phyloP scores from a whole-genome alignment of 2,113 vertebrate species.

The Pongo abelii region DNA sequence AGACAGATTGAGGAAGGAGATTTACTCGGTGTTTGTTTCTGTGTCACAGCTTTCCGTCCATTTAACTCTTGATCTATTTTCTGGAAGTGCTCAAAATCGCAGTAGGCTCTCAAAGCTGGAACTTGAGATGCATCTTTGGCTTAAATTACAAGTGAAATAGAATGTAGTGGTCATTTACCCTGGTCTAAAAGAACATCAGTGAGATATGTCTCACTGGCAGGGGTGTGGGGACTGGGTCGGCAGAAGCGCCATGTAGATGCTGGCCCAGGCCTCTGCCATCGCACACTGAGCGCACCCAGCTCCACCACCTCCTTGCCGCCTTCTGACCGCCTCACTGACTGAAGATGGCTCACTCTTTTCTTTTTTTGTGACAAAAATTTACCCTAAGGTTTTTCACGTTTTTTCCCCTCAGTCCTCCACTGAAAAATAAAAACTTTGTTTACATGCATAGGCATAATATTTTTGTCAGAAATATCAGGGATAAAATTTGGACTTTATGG shows the following conservation, averaged over 20 bases:
- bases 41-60: neutral
- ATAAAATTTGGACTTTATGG: neutral
- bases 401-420: neutral
- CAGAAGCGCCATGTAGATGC: rapidly evolving
- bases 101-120: neutral
- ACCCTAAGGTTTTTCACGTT: neutral
- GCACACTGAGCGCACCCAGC: rapidly evolving
- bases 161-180: constrained; percentile 62
- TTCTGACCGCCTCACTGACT: neutral
- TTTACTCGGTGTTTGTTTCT: neutral
- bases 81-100: constrained; percentile 8
- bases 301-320: neutral
- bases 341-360: neutral
- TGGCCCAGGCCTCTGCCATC: neutral
- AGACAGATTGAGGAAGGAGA: neutral
- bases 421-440: constrained; percentile 21
- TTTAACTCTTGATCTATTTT: constrained; percentile 49
- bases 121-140: constrained; percentile 61
- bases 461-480: constrained; percentile 1
- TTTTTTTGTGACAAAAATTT: neutral
- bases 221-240: neutral
- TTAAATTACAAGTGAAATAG: constrained; percentile 59
- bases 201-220: constrained; percentile 41
- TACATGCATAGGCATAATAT: neutral
- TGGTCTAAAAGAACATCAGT: constrained; percentile 50